phyloP scores from a whole-genome alignment of 2,888 invertebrate species.

The Chromoteleia sp. region DNA sequence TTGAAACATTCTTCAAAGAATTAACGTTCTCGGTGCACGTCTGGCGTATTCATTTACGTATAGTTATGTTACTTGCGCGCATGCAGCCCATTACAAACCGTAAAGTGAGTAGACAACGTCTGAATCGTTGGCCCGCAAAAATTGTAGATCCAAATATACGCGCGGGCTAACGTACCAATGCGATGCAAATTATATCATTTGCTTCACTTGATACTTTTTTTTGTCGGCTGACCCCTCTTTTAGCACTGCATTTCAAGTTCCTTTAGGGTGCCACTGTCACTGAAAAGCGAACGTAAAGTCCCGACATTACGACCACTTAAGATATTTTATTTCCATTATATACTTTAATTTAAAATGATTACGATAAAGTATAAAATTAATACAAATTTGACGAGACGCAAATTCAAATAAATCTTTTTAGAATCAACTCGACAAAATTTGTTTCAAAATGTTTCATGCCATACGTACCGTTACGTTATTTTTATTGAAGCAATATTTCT shows the following conservation, averaged over 20 bases:
- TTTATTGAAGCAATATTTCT: no score
- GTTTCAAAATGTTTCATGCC: no score
- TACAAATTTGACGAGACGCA: slow-evolving; percentile 5
- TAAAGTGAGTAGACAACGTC: slow-evolving; percentile 36
- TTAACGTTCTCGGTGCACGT: slow-evolving; percentile 18
- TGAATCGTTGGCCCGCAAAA: slow-evolving; percentile 15
- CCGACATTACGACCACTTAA: slow-evolving; percentile 26
- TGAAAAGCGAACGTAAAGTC: slow-evolving; percentile 16
- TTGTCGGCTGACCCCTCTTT: slow-evolving; percentile 23
- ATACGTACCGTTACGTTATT: no score
- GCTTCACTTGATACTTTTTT: slow-evolving; percentile 40
- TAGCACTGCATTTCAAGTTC: slow-evolving; percentile 22
- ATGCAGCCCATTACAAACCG: slow-evolving; percentile 30
- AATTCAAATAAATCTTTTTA: slow-evolving; percentile 13
- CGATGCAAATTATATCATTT: slow-evolving; percentile 39
- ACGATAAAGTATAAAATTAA: slow-evolving; percentile 30
- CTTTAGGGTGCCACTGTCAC: slow-evolving; percentile 28
- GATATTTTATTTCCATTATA: slow-evolving; percentile 21
- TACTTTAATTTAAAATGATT: slow-evolving; percentile 32
- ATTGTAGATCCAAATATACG: slow-evolving; percentile 36
- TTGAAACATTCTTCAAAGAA: slow-evolving; percentile 31
- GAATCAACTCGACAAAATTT: no score
- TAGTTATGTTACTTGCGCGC: slow-evolving; percentile 26
- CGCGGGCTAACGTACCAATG: slow-evolving; percentile 12
- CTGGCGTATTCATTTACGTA: slow-evolving; percentile 42